Conservation (phyloP, 2,113 vertebrate species). For the Morone chrysops region DNA sequence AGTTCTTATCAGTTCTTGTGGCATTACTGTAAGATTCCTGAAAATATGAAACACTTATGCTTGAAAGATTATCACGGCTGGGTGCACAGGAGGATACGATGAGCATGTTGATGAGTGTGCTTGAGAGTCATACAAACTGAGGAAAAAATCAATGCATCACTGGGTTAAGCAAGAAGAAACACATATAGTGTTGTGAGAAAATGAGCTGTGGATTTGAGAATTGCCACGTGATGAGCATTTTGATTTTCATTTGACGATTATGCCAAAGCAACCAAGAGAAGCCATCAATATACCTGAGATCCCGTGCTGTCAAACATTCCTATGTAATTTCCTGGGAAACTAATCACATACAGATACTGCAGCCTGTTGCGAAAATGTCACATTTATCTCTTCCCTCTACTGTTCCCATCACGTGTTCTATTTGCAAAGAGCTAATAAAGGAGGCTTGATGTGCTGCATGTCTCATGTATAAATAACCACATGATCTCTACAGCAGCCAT, state of each 20-base stretch:
- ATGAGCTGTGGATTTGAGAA: background rate
- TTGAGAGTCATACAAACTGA: background rate
- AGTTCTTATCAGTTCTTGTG: background rate
- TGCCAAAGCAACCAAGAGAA: background rate
- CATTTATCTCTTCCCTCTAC: slow-evolving; percentile 16
- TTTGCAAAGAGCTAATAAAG: slow-evolving; percentile 50
- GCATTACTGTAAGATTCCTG: background rate
- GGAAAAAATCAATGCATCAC: background rate
- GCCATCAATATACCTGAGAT: background rate
- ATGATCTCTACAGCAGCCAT: slow-evolving; percentile 41
- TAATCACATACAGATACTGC: background rate
- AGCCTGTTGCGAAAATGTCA: slow-evolving; percentile 1
- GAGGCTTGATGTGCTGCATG: background rate
- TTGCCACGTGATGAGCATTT: background rate
- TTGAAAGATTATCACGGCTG: background rate
- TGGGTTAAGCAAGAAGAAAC: background rate
- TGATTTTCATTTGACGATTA: background rate
- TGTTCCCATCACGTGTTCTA: slow-evolving; percentile 1
- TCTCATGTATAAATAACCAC: slow-evolving; percentile 44
- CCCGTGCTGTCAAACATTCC: background rate
- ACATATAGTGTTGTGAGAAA: background rate
- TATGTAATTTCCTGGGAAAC: background rate
- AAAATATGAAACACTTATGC: background rate
- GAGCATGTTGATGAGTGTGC: background rate
- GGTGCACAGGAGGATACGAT: background rate